These are phyloP conservation scores for Temnothorax nylanderi DNA, from an alignment of 1,140 invertebrate species.

Conservation along the genomic window DNA sequence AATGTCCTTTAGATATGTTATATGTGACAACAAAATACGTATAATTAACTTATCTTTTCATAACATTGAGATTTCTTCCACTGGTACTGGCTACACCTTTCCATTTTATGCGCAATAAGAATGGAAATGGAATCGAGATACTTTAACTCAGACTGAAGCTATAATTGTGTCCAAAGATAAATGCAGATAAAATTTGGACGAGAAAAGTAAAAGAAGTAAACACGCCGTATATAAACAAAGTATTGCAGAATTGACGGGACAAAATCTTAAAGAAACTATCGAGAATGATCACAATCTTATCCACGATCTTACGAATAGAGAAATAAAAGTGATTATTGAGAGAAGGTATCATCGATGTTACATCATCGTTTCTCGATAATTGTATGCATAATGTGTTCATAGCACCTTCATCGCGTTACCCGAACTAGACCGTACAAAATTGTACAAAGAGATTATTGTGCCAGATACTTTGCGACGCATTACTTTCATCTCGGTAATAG, in stretches of 20 bases:
- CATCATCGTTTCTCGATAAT: not conserved
- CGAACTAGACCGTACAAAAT: not conserved
- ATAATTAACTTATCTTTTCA: not conserved
- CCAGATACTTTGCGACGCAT: too few relatives aligned
- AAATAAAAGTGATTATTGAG: constrained; percentile 19
- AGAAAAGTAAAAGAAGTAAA: constrained; percentile 1
- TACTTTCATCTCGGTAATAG: not conserved
- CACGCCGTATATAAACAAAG: not conserved
- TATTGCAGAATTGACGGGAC: not conserved
- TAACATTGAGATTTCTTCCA: not conserved
- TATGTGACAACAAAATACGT: not conserved
- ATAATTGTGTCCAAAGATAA: not conserved
- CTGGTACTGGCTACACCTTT: too few relatives aligned
- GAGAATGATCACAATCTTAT: not conserved
- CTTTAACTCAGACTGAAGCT: not conserved
- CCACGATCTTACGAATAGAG: not conserved
- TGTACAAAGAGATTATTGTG: not conserved
- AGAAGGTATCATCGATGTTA: not conserved
- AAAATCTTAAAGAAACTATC: constrained; percentile 1
- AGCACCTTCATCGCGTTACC: not conserved
- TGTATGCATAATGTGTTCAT: not conserved
- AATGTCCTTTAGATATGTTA: not conserved
- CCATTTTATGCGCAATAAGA: not conserved
- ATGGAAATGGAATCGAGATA: not conserved
- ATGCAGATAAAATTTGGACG: not conserved